Evolutionary conservation across 2,113 vertebrate genomes (phyloP), one percentile per base, ranked within the genome.

Genomic region (Prunella fulvescens): DNA sequence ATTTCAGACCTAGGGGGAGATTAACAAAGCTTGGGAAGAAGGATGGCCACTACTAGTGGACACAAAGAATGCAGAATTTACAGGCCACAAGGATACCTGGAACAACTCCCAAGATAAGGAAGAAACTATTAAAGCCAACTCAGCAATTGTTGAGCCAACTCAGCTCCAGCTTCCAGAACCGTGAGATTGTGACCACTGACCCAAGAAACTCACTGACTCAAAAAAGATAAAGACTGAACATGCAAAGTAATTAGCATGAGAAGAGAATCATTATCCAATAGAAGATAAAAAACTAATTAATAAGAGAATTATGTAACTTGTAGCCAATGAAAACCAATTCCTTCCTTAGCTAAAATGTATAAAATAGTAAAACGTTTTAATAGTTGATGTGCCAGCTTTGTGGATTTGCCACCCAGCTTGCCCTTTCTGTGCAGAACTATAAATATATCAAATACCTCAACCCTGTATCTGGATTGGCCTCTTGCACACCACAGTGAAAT

Each of bases 141-240:
- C 53, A 44, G 53, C 7, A 67, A 60, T 1, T 69, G 26, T 19
- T 60, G 37, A 51, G 37, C 37, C 37, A 37, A 77, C 60, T 33
- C 18, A 77, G 62, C 22, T 37, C 20, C 26, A 44, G 62, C 31
- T 76, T 77, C 54, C 45, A 33, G 33, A 51, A 60, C 5, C 5
- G 14, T 33, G 18, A 44, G 53, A 69, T 1, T 10, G 5, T 0
- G 0, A 26, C 56, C 25, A 66, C 25, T 6, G 11, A 57, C 35
- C 37, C 61, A 42, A 57, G 35, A 65, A 74, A 85, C 29, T 28
- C 42, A 48, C 29, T 40, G 42, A 35, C 11, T 20, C 71, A 47
- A 57, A 74, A 74, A 28, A 65, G 5, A 58, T 22, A 58, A 67
- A 37, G 26, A 77, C 39, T 51, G 18, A 77, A 22, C 11, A 50